Evolutionary conservation across 1,140 invertebrate genomes (phyloP).

Genomic region (Meteorus sp.): DNA sequence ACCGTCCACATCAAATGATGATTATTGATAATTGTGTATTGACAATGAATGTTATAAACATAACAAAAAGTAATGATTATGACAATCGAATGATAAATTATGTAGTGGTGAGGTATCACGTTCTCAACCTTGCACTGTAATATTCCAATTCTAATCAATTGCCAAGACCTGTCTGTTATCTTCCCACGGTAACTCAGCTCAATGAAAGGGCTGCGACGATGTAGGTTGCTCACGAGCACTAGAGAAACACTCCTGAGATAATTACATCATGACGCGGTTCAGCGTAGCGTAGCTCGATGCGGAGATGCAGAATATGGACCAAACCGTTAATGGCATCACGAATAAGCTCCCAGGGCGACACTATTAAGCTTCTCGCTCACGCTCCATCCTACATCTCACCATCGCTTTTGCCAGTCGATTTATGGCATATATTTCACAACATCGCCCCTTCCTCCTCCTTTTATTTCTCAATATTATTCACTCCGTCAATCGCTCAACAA

Average conservation of each 20-base stretch:
- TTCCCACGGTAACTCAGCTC: not conserved
- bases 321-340: slow-evolving; percentile 5
- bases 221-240: no score
- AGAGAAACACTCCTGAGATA: not conserved
- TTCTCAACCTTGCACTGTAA: not conserved
- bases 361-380: not conserved
- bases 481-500: no score
- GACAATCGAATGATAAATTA: not conserved
- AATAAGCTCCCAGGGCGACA: not conserved
- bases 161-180: not conserved
- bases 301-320: not conserved
- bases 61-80: no score
- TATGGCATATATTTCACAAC: no score
- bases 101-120: not conserved
- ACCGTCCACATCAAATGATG: no score
- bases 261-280: slow-evolving; percentile 8
- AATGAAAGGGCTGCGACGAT: no score
- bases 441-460: no score
- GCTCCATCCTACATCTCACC: not conserved
- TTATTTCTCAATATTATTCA: no score
- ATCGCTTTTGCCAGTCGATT: not conserved
- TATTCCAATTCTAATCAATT: not conserved
- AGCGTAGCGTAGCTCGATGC: no score
- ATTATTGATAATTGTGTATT: not conserved
- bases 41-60: not conserved